Percentiles rank a stretch among this genome's conserved stretches.
Evolutionary conservation across 2,888 invertebrate genomes (phyloP).

Genomic region (Chelonus formosanus): DNA sequence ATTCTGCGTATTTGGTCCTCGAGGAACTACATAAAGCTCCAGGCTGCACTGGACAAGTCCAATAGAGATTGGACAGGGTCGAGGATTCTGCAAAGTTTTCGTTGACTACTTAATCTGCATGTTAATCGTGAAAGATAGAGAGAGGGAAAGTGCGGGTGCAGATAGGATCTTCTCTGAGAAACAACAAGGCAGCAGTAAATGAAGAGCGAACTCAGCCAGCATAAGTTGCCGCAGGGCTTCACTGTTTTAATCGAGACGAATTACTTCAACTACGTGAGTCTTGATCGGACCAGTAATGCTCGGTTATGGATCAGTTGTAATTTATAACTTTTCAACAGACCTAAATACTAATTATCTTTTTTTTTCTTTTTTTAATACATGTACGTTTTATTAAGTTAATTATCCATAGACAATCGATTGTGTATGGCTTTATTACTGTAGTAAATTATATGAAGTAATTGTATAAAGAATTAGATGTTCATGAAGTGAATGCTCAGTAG

Average conservation of each 20-base stretch:
- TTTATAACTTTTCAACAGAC: conserved; percentile 31
- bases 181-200: conserved; percentile 15
- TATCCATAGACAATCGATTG: too few species aligned
- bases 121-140: conserved; percentile 36
- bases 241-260: conserved; percentile 53
- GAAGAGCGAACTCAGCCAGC: not conserved
- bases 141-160: conserved; percentile 13
- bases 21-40: conserved; percentile 15
- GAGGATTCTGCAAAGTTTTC: conserved; percentile 39
- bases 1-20: conserved; percentile 20
- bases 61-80: conserved; percentile 27
- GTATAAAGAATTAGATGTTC: too few species aligned
- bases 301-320: conserved; percentile 44
- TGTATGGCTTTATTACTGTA: too few species aligned
- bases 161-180: not conserved
- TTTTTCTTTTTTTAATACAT: conserved; percentile 1
- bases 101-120: conserved; percentile 42
- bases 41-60: conserved; percentile 29
- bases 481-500: too few species aligned
- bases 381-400: not conserved
- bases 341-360: not conserved
- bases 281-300: conserved; percentile 45
- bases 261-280: conserved; percentile 49
- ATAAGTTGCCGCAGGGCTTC: conserved; percentile 29
- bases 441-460: too few species aligned